Percentiles rank a stretch among this genome's conserved stretches.
phyloP scores from a whole-genome alignment of 2,113 vertebrate species.

The Craseonycteris thonglongyai region DNA sequence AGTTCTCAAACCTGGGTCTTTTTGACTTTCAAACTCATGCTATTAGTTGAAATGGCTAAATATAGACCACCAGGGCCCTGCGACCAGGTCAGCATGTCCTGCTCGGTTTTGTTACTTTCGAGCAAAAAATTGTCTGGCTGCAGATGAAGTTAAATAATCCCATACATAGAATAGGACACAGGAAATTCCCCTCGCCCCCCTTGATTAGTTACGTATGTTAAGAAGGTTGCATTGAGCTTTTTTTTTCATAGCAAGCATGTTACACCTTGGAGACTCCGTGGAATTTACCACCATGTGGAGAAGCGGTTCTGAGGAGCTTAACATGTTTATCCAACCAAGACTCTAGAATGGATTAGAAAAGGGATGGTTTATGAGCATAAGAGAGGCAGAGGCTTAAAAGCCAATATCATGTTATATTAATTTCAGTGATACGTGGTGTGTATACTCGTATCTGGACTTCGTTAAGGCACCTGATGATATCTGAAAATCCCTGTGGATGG shows the following conservation, averaged over 20 bases:
- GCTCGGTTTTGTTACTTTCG: background rate
- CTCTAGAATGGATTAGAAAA: background rate
- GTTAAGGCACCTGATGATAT: background rate
- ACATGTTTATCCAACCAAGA: background rate
- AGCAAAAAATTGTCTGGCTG: background rate
- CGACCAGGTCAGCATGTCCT: background rate
- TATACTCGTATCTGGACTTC: background rate
- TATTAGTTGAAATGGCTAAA: background rate
- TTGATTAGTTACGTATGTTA: background rate
- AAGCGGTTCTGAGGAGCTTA: background rate
- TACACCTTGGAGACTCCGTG: background rate
- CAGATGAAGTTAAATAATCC: background rate
- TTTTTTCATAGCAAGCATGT: background rate
- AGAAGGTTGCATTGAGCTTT: background rate
- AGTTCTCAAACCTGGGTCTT: background rate
- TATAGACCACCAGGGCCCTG: background rate
- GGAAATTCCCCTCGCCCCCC: background rate
- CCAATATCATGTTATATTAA: background rate
- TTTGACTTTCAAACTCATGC: background rate
- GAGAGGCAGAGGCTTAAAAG: background rate
- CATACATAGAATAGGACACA: background rate
- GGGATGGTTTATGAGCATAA: background rate
- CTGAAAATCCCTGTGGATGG: background rate
- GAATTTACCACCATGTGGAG: background rate
- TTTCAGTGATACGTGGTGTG: background rate